These are phyloP conservation scores for Cololabis saira DNA, from an alignment of 2,113 vertebrate species.

Conservation along the genomic window DNA sequence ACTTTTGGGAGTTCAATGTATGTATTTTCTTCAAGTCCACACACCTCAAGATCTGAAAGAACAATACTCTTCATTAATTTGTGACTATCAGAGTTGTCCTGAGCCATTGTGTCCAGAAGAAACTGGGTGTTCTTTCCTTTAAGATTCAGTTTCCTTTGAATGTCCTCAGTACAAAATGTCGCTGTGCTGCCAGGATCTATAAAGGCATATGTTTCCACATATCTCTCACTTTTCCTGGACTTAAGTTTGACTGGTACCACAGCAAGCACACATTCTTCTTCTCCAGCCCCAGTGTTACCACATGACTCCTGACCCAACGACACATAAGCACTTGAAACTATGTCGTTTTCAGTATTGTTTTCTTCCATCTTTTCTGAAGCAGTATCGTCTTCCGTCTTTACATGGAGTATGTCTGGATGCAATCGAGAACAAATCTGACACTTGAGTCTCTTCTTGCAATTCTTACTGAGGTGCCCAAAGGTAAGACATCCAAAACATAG, in stretches of 20 bases:
- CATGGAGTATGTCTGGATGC: too few species aligned
- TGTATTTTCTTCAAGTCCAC: neutral
- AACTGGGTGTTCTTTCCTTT: neutral
- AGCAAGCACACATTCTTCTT: too few species aligned
- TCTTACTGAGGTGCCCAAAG: neutral
- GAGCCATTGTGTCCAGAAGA: neutral
- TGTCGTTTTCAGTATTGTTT: neutral
- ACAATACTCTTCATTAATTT: neutral
- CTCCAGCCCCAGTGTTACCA: too few species aligned
- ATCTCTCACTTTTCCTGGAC: too few species aligned
- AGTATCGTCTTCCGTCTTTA: neutral
- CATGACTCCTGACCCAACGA: too few species aligned
- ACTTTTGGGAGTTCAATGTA: neutral
- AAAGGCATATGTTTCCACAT: neutral
- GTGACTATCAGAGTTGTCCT: neutral
- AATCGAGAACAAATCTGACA: neutral
- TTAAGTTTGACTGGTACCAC: too few species aligned
- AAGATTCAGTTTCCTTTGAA: neutral
- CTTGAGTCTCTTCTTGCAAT: constrained; percentile 1
- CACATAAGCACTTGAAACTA: neutral
- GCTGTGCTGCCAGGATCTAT: neutral
- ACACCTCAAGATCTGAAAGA: neutral
- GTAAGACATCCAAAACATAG: constrained; percentile 44
- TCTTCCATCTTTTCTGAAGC: neutral
- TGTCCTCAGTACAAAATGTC: neutral